Evolutionary conservation across 2,888 invertebrate genomes (phyloP).

Genomic region (Gryllus longicercus): DNA sequence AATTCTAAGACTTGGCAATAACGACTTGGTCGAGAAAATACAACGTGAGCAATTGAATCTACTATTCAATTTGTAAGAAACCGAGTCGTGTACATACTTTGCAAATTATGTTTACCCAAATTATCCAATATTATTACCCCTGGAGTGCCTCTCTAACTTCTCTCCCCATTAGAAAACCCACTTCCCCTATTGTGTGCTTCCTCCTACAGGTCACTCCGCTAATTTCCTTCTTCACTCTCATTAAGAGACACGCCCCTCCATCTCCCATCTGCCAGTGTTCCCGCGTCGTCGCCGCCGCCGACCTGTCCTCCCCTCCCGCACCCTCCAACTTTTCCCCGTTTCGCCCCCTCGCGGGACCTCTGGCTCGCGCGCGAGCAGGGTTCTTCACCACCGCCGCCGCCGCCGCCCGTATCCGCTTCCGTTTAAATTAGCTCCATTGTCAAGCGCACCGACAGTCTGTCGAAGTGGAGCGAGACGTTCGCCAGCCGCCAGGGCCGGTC

Average conservation of each 20-base stretch:
- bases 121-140: too few relatives aligned
- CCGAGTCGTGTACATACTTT: too few relatives aligned
- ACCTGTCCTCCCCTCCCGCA: background rate
- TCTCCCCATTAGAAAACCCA: too few relatives aligned
- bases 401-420: slow-evolving; percentile 1
- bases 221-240: background rate
- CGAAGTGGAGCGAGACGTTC: background rate
- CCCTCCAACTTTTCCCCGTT: background rate
- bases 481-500: background rate
- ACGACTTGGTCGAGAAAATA: too few relatives aligned
- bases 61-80: too few relatives aligned
- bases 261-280: background rate
- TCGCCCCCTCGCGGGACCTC: background rate
- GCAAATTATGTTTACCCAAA: too few relatives aligned
- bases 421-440: slow-evolving; percentile 17
- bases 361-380: background rate
- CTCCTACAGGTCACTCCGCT: too few relatives aligned
- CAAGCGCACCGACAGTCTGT: background rate
- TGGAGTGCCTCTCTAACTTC: too few relatives aligned
- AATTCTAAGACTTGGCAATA: too few relatives aligned
- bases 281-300: background rate
- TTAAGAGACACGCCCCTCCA: background rate
- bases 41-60: too few relatives aligned
- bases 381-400: background rate
- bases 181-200: too few relatives aligned